Conservation (phyloP, 2,888 invertebrate species). For the Holacanthella duospinosa region DNA sequence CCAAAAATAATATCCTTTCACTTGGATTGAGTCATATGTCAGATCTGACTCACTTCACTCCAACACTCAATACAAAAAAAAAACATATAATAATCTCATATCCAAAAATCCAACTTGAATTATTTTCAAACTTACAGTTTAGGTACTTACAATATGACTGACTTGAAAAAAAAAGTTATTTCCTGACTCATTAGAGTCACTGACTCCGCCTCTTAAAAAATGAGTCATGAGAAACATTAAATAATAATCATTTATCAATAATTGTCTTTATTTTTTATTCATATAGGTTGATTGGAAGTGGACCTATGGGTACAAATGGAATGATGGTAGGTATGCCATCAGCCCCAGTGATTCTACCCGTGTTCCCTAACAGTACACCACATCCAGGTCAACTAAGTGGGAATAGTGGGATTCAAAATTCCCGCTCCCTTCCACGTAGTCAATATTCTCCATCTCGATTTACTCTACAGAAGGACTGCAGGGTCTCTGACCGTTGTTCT, state of each 20-base stretch:
- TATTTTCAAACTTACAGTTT: too few species aligned
- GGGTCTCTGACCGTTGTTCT: conserved; percentile 68
- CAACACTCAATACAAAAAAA: too few species aligned
- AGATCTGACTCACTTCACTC: too few species aligned
- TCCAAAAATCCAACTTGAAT: too few species aligned
- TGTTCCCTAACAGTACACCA: conserved; percentile 62
- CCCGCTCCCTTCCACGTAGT: conserved; percentile 50
- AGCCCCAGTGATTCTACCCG: conserved; percentile 72
- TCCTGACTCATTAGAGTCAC: too few species aligned
- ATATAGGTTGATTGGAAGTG: conserved; percentile 36
- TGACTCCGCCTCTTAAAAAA: too few species aligned
- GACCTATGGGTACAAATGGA: conserved; percentile 31
- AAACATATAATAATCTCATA: too few species aligned
- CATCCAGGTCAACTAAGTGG: conserved; percentile 55
- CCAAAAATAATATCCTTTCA: too few species aligned
- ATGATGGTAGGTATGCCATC: conserved; percentile 27
- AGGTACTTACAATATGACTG: too few species aligned
- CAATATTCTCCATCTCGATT: conserved; percentile 86
- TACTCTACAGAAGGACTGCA: conserved; percentile 87
- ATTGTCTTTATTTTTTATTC: not conserved
- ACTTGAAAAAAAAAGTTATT: too few species aligned
- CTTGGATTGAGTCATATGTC: too few species aligned
- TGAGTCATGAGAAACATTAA: too few species aligned
- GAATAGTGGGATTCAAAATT: conserved; percentile 45
- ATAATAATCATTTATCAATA: not conserved